Base-by-base conservation (phyloP, 2,113 vertebrate species). In the Talpa occidentalis region DNA sequence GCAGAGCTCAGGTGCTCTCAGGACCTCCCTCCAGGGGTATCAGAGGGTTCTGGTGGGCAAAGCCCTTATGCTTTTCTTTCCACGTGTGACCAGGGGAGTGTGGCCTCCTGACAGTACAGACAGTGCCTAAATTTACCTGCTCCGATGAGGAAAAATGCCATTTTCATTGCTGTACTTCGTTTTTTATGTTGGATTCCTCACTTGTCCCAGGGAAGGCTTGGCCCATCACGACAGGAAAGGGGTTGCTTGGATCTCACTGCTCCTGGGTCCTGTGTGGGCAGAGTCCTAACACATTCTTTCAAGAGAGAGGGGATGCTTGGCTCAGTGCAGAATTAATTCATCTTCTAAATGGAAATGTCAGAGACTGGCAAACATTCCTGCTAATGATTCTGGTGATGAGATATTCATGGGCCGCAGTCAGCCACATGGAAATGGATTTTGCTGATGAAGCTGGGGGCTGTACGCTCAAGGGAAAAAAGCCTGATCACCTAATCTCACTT, bases 291-390 rank as follows among this genome's bases (percentile, higher is more conserved):
- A 42, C 24, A 9, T 47, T 56, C 72, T 49, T 78, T n/a, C 1
- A 10, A 47, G 62, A 66, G 40, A 56, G 62, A 66, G 40, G 86
- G 82, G 64, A 49, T 54, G 56, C 66, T 92, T 90, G 40, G 82
- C 91, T 92, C 15, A 78, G 47, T 44, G 6, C 66, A 42, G 95
- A 96, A 95, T 94, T 62, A 94, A 54, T 64, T 92, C 84, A 47
- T 96, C 83, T 97, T 98, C 80, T 95, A 85, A 85, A 91, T 95
- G 87, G 60, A 81, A 97, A 78, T 90, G 95, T 94, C 88, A 94
- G 32, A 54, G 8, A 86, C 82, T 92, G 60, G 76, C 85, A 69
- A 85, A 93, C 16, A 42, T 67, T 24, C 78, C 78, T 92, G 54
- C 95, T 96, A 90, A 95, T 91, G 93, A 76, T 93, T 95, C 81